Base-by-base conservation (phyloP, 2,888 invertebrate species). In the Aspidiotus destructor region DNA sequence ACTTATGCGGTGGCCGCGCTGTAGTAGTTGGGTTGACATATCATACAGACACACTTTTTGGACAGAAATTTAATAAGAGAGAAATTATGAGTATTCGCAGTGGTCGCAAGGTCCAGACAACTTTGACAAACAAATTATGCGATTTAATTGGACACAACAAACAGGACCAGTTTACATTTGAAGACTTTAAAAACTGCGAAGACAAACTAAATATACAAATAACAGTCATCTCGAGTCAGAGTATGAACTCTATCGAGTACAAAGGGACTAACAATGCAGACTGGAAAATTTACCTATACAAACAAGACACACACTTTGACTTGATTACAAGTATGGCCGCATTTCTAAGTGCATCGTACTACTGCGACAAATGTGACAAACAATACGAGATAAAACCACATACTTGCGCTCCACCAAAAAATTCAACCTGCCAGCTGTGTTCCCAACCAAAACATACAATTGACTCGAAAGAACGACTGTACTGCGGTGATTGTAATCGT, bases 301-400 rank as follows among this genome's bases (percentile, higher is more conserved):
- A 62, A 41, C 53, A 40, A 6, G 62, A 40, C 11, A 17, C 28
- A 10, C 62, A 62, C 13, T 62, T 16, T 40, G 40, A 62, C 28
- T 28, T 9, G 1, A 52, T 62, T 17, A 62, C 16, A n/a, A 8
- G 11, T 13, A 53, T 62, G 28, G 28, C 16, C 7, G 40, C 11
- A 3, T 62, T 62, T 13, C 53, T 13, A n/a, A 53, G 52, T 1
- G 5, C 17, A 5, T 1, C 1, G 1, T 62, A 62, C 9, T 62
- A 11, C 44, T 62, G 62, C 15, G 62, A 53, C 16, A 62, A 62
- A 53, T 62, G 62, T 53, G 15, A n/a, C 28, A 62, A 48, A 17
- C 48, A 8, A 2, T 62, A 62, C 16, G 7, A 62, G n/a, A n/a
- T n/a, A n/a, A n/a, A n/a, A n/a, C n/a, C n/a, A n/a, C n/a, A n/a